A percentile compares a stretch with the other conserved stretches of the same genome.
Conservation (phyloP, 2,888 invertebrate genomes). For the Noctua pronuba region DNA sequence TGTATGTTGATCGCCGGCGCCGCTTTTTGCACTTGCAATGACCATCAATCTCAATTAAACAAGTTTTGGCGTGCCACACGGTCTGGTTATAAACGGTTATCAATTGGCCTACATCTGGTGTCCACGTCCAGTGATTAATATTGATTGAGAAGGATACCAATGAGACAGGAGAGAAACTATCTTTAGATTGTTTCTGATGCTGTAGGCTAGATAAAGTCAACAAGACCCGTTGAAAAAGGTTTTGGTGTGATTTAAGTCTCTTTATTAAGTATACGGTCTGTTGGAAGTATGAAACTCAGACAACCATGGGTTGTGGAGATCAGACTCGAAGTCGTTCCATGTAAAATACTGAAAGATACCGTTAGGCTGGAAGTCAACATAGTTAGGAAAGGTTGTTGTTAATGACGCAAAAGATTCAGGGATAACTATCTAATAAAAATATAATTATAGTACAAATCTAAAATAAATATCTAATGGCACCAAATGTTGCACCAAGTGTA, state of each 20-base stretch:
- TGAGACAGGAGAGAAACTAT: slow-evolving; percentile 9
- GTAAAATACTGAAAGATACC: neutral
- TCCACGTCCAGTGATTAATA: slow-evolving; percentile 45
- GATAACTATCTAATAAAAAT: neutral
- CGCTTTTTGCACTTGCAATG: slow-evolving; percentile 62
- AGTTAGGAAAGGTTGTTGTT: neutral
- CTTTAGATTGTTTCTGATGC: slow-evolving; percentile 10
- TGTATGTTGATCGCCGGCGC: slow-evolving; percentile 34
- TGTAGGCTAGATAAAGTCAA: neutral
- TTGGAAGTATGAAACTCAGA: neutral
- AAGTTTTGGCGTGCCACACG: slow-evolving; percentile 50
- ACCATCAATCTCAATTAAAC: slow-evolving; percentile 60
- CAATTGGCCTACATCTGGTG: slow-evolving; percentile 61
- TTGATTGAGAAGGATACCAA: slow-evolving; percentile 50
- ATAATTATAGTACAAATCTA: neutral
- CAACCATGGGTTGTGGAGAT: neutral
- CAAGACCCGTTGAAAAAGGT: neutral
- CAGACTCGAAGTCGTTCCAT: neutral
- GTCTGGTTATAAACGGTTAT: slow-evolving; percentile 55
- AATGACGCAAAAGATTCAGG: neutral
- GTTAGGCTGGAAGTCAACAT: neutral
- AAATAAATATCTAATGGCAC: too few relatives aligned
- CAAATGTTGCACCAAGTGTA: too few relatives aligned
- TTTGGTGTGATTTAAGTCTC: neutral
- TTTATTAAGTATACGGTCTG: neutral